Percentiles rank a stretch among this genome's conserved stretches.
Evolutionary conservation across 2,797 vertebrate species (phyloP).

Genomic region (Intellagama lesueurii): DNA sequence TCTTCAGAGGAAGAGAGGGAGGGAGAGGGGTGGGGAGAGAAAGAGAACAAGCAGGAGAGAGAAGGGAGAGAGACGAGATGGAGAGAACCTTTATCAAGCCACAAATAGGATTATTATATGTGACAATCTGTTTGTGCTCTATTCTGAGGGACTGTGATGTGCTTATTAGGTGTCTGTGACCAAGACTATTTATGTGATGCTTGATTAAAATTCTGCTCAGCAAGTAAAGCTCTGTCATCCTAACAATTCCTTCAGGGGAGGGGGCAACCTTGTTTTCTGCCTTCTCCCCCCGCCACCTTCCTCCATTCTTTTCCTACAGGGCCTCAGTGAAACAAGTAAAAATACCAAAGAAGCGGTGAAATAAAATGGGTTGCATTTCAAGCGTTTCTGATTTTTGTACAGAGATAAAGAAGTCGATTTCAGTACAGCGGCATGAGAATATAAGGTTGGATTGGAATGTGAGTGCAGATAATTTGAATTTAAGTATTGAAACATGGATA

Average conservation of each 20-base stretch:
- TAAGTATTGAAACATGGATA: background rate
- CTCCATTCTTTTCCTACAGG: background rate
- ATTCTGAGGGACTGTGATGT: slow-evolving; percentile 62
- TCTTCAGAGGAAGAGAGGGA: slow-evolving; percentile 19
- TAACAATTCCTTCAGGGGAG: slow-evolving; percentile 33
- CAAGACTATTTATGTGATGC: background rate
- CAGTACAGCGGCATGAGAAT: background rate
- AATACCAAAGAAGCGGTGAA: accelerated
- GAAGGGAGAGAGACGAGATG: slow-evolving; percentile 37
- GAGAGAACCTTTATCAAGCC: slow-evolving; percentile 58
- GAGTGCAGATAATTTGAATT: background rate
- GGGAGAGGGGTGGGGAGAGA: background rate
- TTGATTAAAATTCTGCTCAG: slow-evolving; percentile 71
- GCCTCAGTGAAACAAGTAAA: background rate
- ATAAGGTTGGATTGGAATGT: background rate
- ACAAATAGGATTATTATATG: slow-evolving; percentile 63
- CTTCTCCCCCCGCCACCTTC: background rate
- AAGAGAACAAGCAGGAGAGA: slow-evolving; percentile 27
- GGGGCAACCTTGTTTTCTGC: slow-evolving; percentile 7
- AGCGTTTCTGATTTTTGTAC: background rate
- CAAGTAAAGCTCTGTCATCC: slow-evolving; percentile 30
- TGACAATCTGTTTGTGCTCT: slow-evolving; percentile 63
- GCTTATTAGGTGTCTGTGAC: slow-evolving; percentile 50
- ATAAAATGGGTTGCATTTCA: background rate
- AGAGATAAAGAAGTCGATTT: background rate